A percentile compares a stretch with the other conserved stretches of the same genome.
phyloP scores from a whole-genome alignment of 2,797 vertebrate genomes.

The Hypotaenidia okinawae region DNA sequence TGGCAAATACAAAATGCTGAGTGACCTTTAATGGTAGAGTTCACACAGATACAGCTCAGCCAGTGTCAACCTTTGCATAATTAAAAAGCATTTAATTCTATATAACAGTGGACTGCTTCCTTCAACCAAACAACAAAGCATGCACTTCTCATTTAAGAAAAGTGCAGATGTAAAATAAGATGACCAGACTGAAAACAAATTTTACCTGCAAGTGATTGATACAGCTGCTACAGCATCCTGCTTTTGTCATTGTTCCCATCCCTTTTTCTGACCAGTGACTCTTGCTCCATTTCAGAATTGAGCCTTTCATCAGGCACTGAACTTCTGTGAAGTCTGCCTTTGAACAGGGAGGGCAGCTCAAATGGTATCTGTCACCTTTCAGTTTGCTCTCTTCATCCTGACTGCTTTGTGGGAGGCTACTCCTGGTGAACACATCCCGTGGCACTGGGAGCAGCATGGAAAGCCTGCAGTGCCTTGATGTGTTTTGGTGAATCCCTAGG shows the following conservation, averaged over 20 bases:
- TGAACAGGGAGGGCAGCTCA: background rate
- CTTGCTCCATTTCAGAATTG: background rate
- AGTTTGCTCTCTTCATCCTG: background rate
- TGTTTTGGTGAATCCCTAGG: background rate
- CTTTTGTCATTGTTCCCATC: background rate
- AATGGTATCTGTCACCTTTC: background rate
- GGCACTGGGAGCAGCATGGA: accelerated
- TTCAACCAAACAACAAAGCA: background rate
- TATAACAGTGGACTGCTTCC: background rate
- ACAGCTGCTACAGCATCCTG: background rate
- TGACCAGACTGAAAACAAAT: background rate
- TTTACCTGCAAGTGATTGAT: background rate
- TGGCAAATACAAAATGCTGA: background rate
- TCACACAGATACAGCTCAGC: background rate
- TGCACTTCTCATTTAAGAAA: background rate
- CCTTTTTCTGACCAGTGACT: background rate
- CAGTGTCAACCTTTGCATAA: constrained; percentile 20
- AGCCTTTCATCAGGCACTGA: background rate
- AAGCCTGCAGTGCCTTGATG: background rate
- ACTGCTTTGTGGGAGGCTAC: background rate
- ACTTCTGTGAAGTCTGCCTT: constrained; percentile 6
- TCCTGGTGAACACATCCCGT: background rate
- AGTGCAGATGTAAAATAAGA: background rate
- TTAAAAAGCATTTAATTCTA: constrained; percentile 17
- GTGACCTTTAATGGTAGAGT: constrained; percentile 38